A percentile compares a stretch with the other conserved stretches of the same genome.
Conservation (phyloP, 1,140 invertebrate genomes). For the Camponotus pennsylvanicus region DNA sequence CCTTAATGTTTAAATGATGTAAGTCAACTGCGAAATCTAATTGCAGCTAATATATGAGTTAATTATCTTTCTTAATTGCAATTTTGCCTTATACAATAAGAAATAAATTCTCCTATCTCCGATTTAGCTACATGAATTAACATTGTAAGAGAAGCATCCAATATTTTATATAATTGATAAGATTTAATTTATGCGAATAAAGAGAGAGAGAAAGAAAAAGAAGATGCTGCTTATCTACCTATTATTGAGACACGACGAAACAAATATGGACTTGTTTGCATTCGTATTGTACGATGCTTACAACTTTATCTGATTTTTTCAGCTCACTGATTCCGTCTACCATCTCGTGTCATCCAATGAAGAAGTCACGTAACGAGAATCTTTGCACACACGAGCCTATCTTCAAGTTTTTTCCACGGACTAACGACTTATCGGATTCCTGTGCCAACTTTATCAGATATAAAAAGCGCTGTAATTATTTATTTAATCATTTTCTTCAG, state of each 20-base stretch:
- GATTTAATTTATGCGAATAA: constrained; percentile 14
- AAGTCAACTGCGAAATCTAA: neutral
- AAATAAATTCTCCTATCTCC: neutral
- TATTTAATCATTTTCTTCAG: constrained; percentile 10
- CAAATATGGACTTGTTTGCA: neutral
- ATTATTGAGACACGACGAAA: constrained; percentile 15
- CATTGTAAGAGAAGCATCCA: neutral
- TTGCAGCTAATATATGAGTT: constrained; percentile 2
- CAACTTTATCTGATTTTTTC: constrained; percentile 28
- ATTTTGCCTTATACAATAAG: neutral
- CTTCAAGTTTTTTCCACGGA: constrained; percentile 1
- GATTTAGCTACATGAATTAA: neutral
- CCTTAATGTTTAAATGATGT: neutral
- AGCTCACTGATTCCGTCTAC: constrained; percentile 2
- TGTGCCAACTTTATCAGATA: constrained; percentile 21
- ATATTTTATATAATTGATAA: constrained; percentile 26
- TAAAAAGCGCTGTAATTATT: constrained; percentile 28
- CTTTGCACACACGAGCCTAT: constrained; percentile 16
- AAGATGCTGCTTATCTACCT: neutral
- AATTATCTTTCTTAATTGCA: constrained; percentile 27
- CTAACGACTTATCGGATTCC: constrained; percentile 22
- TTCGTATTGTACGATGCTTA: constrained; percentile 43
- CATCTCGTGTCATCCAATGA: constrained; percentile 31
- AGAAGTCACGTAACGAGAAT: constrained; percentile 40
- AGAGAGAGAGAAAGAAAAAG: neutral